These are phyloP conservation scores for Bombylius major DNA, from an alignment of 2,888 invertebrate species.

Conservation along the genomic window DNA sequence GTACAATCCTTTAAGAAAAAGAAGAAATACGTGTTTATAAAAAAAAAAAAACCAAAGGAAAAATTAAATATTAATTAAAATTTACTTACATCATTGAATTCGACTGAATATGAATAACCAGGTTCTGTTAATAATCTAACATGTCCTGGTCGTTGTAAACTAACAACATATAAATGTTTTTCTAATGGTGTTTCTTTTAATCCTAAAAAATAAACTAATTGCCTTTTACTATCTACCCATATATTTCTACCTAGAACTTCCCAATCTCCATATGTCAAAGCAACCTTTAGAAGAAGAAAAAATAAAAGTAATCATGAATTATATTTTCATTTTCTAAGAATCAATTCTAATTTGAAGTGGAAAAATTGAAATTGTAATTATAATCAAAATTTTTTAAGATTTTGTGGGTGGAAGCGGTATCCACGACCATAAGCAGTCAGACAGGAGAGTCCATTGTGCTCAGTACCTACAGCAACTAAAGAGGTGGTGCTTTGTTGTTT, in stretches of 20 bases:
- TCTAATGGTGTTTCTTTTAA: constrained; percentile 83
- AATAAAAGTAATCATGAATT: background rate
- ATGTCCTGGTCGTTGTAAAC: constrained; percentile 56
- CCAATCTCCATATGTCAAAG: constrained; percentile 86
- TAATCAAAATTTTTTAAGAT: too few relatives aligned
- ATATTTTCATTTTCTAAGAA: background rate
- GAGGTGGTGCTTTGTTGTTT: too few relatives aligned
- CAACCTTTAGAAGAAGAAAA: constrained; percentile 38
- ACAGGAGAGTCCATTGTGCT: too few relatives aligned
- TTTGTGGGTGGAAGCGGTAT: too few relatives aligned
- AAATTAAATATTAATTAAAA: background rate
- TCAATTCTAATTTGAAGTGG: background rate
- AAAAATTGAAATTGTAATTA: background rate
- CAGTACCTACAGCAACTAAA: too few relatives aligned
- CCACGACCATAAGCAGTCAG: too few relatives aligned
- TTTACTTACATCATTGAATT: constrained; percentile 57
- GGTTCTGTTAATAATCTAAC: constrained; percentile 64
- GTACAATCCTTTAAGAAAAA: constrained; percentile 51
- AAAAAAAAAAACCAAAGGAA: background rate
- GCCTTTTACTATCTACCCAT: constrained; percentile 71
- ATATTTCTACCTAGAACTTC: constrained; percentile 74
- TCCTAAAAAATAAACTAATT: constrained; percentile 83
- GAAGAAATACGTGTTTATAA: background rate
- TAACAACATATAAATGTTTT: constrained; percentile 81
- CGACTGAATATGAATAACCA: constrained; percentile 74